phyloP scores from a whole-genome alignment of 2,113 vertebrate genomes.

The Brachyhypopomus occidentalis region DNA sequence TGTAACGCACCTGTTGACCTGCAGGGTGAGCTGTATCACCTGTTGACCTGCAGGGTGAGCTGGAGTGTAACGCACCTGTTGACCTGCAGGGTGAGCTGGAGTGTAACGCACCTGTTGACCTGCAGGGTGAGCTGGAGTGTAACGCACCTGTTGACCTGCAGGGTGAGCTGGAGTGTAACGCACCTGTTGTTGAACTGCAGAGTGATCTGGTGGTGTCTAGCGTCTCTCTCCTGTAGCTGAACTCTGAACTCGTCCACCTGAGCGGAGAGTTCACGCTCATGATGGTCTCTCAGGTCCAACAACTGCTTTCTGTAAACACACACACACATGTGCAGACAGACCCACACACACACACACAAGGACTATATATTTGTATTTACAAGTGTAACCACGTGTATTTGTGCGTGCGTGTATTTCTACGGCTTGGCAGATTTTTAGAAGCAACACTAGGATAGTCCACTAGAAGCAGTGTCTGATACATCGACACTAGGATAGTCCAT shows the following conservation, averaged over 20 bases:
- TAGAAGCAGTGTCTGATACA: too few species aligned
- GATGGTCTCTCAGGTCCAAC: slow-evolving; percentile 70
- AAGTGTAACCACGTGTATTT: too few species aligned
- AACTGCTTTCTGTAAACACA: slow-evolving; percentile 72
- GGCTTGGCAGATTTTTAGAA: too few species aligned
- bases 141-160: too few species aligned
- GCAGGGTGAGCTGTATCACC: background rate
- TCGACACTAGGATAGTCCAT: too few species aligned
- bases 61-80: too few species aligned
- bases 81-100: background rate
- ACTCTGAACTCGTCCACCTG: slow-evolving; percentile 73
- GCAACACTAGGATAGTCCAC: too few species aligned
- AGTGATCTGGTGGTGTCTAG: slow-evolving; percentile 65
- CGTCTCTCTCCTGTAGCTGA: slow-evolving; percentile 71
- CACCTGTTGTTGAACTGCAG: slow-evolving; percentile 37
- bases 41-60: background rate
- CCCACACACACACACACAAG: slow-evolving; percentile 14
- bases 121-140: background rate
- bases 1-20: too few species aligned
- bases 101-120: background rate
- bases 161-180: background rate
- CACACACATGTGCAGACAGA: background rate
- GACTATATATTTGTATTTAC: too few species aligned
- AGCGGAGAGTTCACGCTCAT: slow-evolving; percentile 70
- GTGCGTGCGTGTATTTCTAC: too few species aligned